phyloP scores from a whole-genome alignment of 2,113 vertebrate species.

The Myotis lucifugus region DNA sequence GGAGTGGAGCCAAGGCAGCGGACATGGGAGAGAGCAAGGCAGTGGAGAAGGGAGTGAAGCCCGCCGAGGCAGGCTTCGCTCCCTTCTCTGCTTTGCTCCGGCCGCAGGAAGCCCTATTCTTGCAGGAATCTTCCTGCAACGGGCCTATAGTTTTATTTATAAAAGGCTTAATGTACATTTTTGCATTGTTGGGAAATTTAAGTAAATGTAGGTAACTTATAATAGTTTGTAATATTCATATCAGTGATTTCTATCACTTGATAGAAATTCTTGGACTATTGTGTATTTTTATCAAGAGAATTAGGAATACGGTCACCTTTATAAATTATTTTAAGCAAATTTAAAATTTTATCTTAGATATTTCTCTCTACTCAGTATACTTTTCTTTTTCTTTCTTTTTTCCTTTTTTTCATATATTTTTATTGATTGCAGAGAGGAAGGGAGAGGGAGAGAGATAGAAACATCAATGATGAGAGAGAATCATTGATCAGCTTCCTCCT shows the following conservation, averaged over 20 bases:
- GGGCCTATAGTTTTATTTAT: not conserved
- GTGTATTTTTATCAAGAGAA: conserved; percentile 19
- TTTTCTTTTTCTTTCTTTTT: not conserved
- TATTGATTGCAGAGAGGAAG: too few species aligned
- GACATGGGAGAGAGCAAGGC: too few species aligned
- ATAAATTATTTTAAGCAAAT: conserved; percentile 42
- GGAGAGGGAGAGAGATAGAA: too few species aligned
- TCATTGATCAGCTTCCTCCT: too few species aligned
- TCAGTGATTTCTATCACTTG: not conserved
- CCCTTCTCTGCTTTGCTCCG: too few species aligned
- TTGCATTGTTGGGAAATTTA: conserved; percentile 11
- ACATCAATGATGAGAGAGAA: too few species aligned
- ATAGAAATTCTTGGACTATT: conserved; percentile 37
- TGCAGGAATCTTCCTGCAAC: too few species aligned
- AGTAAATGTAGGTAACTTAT: not conserved
- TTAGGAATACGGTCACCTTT: not conserved
- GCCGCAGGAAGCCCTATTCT: too few species aligned
- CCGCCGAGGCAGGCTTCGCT: too few species aligned
- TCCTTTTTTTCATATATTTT: too few species aligned
- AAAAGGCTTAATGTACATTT: conserved; percentile 2
- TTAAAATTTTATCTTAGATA: conserved; percentile 31
- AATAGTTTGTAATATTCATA: not conserved
- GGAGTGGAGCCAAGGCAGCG: too few species aligned
- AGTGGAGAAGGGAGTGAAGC: too few species aligned
- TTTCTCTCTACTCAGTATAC: not conserved